Evolutionary conservation across 2,888 invertebrate species (phyloP), one percentile per base, ranked within the genome.

Genomic region (Drosophila mettleri): DNA sequence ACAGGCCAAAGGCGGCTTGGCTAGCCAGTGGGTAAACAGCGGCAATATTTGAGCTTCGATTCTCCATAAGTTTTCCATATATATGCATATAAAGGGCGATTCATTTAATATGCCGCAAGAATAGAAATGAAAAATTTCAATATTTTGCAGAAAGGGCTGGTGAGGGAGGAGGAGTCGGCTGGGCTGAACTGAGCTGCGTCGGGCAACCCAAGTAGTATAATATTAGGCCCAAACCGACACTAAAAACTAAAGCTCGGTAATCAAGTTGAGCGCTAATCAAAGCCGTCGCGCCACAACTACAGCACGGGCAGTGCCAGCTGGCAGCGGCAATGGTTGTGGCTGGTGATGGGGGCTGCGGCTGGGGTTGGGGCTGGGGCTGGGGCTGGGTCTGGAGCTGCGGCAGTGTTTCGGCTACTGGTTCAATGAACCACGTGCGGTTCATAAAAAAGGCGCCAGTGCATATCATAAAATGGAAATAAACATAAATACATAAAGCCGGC

Each of bases 401-500:
- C 9, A 10, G 39, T 8, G 29, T 2, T 24, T 9, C 31, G 29
- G n/a, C 51, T 29, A 70, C 16, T 55, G 60, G 79, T 71, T 74
- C 83, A 79, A 72, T 82, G 83, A 71, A 82, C 83, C 83, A 75
- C 68, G 77, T 63, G 76, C 61, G 58, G 68, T 74, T 67, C 63
- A 74, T 67, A 74, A 79, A 78, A 57, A 55, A 63, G 71, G 72
- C 82, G 79, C 68, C 53, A 82, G 59, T 74, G 83, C 75, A 86
- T 83, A 80, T 61, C 69, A 65, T 68, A 72, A 83, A 83, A 80
- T 71, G 53, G 61, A 79, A 84, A 84, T 80, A 83, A 80, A 83
- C 80, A 80, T 83, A 83, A 80, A 80, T 72, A 76, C 69, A 84
- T 62, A 84, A 81, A 68, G 70, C 48, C 65, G 5, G 46, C 41